phyloP scores from a whole-genome alignment of 1,140 invertebrate genomes.

The Uloborus diversus region DNA sequence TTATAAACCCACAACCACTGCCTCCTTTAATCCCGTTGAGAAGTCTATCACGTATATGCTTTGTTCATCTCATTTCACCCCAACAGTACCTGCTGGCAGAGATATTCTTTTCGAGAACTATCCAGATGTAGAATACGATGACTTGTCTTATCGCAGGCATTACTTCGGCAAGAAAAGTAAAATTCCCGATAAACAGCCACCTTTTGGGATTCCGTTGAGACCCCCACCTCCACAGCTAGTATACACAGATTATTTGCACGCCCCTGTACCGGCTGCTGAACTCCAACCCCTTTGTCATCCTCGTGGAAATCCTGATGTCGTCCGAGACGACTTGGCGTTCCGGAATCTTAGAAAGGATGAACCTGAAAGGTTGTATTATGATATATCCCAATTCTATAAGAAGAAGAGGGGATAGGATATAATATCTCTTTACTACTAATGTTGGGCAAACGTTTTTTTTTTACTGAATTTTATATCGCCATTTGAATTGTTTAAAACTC shows the following conservation, averaged over 20 bases:
- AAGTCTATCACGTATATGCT: constrained; percentile 78
- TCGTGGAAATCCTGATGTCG: constrained; percentile 73
- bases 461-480: no score
- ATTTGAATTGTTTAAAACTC: no score
- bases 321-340: constrained; percentile 87
- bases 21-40: constrained; percentile 69
- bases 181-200: constrained; percentile 81
- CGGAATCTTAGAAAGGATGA: constrained; percentile 81
- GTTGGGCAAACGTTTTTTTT: no score
- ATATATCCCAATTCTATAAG: constrained; percentile 37
- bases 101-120: constrained; percentile 68
- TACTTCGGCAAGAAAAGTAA: constrained; percentile 78
- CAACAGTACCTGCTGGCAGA: constrained; percentile 57
- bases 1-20: constrained; percentile 66
- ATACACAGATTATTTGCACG: constrained; percentile 84
- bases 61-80: constrained; percentile 73
- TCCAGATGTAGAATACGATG: constrained; percentile 83
- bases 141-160: constrained; percentile 82
- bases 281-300: constrained; percentile 70
- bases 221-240: constrained; percentile 73
- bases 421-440: no score
- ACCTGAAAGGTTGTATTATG: constrained; percentile 35
- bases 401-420: background rate
- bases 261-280: constrained; percentile 68
- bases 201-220: constrained; percentile 87